phyloP scores from a whole-genome alignment of 2,888 invertebrate species.

The Morinoia aosen region DNA sequence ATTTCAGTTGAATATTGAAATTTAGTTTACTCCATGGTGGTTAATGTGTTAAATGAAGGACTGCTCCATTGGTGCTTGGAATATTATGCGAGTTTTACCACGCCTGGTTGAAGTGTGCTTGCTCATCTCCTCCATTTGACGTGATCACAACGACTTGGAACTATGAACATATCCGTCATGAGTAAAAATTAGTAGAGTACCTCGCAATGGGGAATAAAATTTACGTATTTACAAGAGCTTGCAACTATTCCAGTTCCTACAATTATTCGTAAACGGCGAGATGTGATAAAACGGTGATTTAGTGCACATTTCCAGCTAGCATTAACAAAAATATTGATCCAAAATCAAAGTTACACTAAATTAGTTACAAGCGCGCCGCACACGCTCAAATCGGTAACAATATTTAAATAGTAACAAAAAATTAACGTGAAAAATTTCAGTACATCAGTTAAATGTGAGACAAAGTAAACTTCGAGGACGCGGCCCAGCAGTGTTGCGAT shows the following conservation, averaged over 20 bases:
- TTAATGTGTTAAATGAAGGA: background rate
- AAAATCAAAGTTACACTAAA: background rate
- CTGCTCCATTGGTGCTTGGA: background rate
- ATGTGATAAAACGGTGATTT: background rate
- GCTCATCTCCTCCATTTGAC: background rate
- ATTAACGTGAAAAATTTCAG: background rate
- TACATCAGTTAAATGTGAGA: background rate
- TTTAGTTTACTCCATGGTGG: too few species aligned
- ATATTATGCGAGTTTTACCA: background rate
- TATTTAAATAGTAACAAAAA: background rate
- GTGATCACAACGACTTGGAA: background rate
- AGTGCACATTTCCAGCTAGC: background rate
- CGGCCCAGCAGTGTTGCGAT: background rate
- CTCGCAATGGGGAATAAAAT: background rate
- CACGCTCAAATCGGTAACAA: background rate
- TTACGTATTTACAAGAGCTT: background rate
- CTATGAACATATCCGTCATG: background rate
- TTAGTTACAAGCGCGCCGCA: background rate
- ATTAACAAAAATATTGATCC: background rate
- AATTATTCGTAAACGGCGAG: background rate
- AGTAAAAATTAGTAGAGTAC: background rate
- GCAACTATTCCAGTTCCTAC: background rate
- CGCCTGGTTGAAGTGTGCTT: background rate
- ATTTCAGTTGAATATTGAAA: too few species aligned
- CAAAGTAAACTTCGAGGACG: background rate